Percentiles rank a stretch among this genome's conserved stretches.
phyloP scores from a whole-genome alignment of 2,888 invertebrate genomes.

The Netelia virgata region DNA sequence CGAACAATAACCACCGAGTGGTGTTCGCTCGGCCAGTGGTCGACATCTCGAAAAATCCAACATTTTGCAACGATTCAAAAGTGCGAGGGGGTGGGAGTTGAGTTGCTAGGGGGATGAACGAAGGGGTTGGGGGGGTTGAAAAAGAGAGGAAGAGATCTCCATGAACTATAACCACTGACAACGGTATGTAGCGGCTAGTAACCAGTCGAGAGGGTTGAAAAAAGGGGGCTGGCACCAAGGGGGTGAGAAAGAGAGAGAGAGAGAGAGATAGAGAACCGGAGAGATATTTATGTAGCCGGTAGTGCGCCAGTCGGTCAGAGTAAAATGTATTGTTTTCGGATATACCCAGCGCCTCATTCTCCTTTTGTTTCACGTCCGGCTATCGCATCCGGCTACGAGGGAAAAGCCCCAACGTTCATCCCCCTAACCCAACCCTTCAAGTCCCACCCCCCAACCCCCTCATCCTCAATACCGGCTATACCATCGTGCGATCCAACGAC shows the following conservation, averaged over 20 bases:
- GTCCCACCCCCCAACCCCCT: neutral
- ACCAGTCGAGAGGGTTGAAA: slow-evolving; percentile 48
- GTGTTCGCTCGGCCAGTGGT: slow-evolving; percentile 55
- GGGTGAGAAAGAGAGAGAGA: slow-evolving; percentile 47
- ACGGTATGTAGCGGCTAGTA: slow-evolving; percentile 36
- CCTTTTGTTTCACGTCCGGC: slow-evolving; percentile 75
- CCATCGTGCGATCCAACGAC: slow-evolving; percentile 42
- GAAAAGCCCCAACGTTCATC: slow-evolving; percentile 53
- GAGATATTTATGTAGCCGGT: slow-evolving; percentile 63
- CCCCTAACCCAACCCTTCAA: slow-evolving; percentile 4
- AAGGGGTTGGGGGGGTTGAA: neutral
- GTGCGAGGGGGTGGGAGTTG: slow-evolving; percentile 10
- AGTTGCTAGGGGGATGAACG: neutral
- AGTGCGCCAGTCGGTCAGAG: slow-evolving; percentile 68
- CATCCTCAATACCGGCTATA: slow-evolving; percentile 10
- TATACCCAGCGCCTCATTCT: slow-evolving; percentile 76
- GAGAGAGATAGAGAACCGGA: slow-evolving; percentile 44
- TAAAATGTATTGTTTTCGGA: slow-evolving; percentile 81
- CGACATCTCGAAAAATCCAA: slow-evolving; percentile 57
- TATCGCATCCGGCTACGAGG: slow-evolving; percentile 66
- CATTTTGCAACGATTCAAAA: slow-evolving; percentile 52
- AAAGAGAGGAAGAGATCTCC: slow-evolving; percentile 38
- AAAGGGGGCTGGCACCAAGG: slow-evolving; percentile 48
- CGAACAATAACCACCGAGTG: slow-evolving; percentile 58
- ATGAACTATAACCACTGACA: slow-evolving; percentile 58